These are phyloP conservation scores for Reinhardtius hippoglossoides DNA, from an alignment of 2,113 vertebrate species.

Conservation along the genomic window DNA sequence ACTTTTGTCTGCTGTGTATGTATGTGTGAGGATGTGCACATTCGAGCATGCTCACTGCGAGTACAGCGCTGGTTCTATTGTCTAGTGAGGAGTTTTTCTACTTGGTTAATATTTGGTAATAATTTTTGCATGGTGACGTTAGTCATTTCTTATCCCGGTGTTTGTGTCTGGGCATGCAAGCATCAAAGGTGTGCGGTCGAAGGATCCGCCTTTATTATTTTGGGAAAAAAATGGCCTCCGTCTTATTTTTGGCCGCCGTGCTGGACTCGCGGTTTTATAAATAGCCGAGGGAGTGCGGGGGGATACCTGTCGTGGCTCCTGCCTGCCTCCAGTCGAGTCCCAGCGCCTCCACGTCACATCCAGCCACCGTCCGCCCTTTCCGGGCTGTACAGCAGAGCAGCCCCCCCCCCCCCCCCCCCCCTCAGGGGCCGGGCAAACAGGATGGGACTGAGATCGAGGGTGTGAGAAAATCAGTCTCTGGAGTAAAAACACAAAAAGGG, in stretches of 20 bases:
- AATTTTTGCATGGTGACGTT: not conserved
- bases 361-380: conserved; percentile 19
- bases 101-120: conserved; percentile 28
- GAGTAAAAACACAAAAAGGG: conserved; percentile 51
- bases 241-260: conserved; percentile 82
- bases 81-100: conserved; percentile 51
- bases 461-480: conserved; percentile 71
- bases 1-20: conserved; percentile 76
- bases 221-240: conserved; percentile 78
- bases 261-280: conserved; percentile 78
- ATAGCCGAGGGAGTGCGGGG: conserved; percentile 83
- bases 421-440: conserved; percentile 67
- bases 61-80: conserved; percentile 46
- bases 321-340: conserved; percentile 68
- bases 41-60: conserved; percentile 53
- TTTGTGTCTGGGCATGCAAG: conserved; percentile 2
- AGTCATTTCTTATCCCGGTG: not conserved
- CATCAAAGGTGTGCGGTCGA: not conserved
- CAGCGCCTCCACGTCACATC: conserved; percentile 61
- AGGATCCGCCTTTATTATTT: conserved; percentile 60
- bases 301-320: conserved; percentile 82
- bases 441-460: conserved; percentile 68
- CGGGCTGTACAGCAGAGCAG: conserved; percentile 30
- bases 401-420: conserved; percentile 44
- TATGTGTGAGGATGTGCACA: conserved; percentile 44